These are phyloP conservation scores for Drosophila tani DNA, from an alignment of 1,140 invertebrate genomes.

Conservation along the genomic window DNA sequence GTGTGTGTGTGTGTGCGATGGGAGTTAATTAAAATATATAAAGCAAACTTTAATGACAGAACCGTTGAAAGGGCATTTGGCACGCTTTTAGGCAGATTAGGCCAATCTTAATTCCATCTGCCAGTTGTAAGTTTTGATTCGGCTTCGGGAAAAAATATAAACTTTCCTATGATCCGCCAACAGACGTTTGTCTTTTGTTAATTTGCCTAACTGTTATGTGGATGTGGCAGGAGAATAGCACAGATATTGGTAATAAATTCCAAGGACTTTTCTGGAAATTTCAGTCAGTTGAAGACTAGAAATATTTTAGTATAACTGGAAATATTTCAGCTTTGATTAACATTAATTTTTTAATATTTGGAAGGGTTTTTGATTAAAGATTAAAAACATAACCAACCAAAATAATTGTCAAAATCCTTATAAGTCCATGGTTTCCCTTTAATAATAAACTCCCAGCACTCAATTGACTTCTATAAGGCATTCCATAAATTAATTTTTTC, in stretches of 20 bases:
- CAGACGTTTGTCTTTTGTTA: conserved; percentile 17
- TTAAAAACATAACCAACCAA: too few species aligned
- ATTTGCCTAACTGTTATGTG: conserved; percentile 2
- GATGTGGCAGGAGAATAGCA: not conserved
- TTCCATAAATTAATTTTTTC: too few species aligned
- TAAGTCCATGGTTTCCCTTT: too few species aligned
- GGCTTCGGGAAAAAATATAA: conserved; percentile 5
- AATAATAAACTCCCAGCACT: too few species aligned
- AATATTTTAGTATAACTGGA: not conserved
- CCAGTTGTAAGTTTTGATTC: conserved; percentile 57
- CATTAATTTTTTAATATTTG: too few species aligned
- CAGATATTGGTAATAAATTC: not conserved
- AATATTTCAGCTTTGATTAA: too few species aligned
- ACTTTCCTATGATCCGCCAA: conserved; percentile 9
- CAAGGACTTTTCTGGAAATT: too few species aligned
- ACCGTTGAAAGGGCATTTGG: conserved; percentile 52
- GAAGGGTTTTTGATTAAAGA: too few species aligned
- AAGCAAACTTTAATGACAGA: conserved; percentile 47
- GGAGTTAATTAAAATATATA: conserved; percentile 58
- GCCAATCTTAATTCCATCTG: conserved; percentile 56
- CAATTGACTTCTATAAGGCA: too few species aligned
- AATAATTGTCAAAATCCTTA: too few species aligned
- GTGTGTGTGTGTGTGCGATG: conserved; percentile 21
- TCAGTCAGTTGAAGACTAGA: not conserved
- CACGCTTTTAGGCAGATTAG: conserved; percentile 45